These are phyloP conservation scores for Leptestheria dahalacensis DNA, from an alignment of 1,140 invertebrate genomes.

Conservation along the genomic window DNA sequence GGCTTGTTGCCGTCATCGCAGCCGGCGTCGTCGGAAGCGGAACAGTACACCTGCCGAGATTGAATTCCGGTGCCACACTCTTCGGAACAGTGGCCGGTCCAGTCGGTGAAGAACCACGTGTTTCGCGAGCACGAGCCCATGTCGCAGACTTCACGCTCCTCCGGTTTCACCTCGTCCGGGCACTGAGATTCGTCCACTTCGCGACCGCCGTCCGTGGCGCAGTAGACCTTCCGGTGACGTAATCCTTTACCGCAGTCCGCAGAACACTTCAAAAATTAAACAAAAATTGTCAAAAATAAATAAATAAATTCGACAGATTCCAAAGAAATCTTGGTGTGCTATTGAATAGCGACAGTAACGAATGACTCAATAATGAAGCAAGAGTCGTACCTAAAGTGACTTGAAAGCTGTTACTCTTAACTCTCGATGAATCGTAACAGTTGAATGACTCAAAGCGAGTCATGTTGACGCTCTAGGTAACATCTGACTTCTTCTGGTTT, in stretches of 20 bases:
- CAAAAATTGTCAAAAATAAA: neutral
- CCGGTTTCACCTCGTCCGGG: conserved; percentile 22
- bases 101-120: conserved; percentile 32
- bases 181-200: conserved; percentile 24
- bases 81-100: conserved; percentile 31
- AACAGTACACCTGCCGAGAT: conserved; percentile 43
- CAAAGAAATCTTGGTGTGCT: too few species aligned
- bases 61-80: conserved; percentile 45
- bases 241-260: conserved; percentile 36
- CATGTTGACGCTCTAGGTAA: too few species aligned
- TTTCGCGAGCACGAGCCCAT: conserved; percentile 28
- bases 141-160: conserved; percentile 32
- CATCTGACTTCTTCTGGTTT: too few species aligned
- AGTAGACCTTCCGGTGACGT: conserved; percentile 29
- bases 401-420: too few species aligned
- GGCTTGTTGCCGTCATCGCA: conserved; percentile 40
- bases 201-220: conserved; percentile 23
- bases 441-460: too few species aligned
- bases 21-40: conserved; percentile 29
- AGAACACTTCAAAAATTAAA: conserved; percentile 29
- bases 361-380: too few species aligned
- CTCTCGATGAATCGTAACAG: too few species aligned
- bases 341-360: too few species aligned
- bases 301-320: neutral
- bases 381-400: too few species aligned